These are phyloP conservation scores for Bergia puertoricense DNA, from an alignment of 92 coral and sea anemone species.

Conservation along the genomic window DNA sequence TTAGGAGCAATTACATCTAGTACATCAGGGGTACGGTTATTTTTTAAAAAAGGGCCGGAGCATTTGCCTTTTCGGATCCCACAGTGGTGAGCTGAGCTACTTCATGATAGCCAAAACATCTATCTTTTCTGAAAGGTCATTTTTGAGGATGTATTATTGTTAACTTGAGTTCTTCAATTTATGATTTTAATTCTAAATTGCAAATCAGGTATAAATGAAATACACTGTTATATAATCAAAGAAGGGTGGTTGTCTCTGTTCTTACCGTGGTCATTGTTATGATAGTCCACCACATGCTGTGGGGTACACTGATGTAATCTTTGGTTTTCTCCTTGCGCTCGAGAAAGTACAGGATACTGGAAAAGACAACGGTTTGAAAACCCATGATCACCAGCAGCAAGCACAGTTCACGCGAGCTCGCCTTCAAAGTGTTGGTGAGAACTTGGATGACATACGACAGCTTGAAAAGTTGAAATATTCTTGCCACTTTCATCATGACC, in stretches of 20 bases:
- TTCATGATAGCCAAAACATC: too few species aligned
- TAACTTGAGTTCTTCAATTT: too few species aligned
- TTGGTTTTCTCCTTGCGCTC: slow-evolving; percentile 73
- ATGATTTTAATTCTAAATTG: too few species aligned
- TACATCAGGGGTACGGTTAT: too few species aligned
- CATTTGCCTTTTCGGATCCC: too few species aligned
- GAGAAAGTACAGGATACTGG: slow-evolving; percentile 85
- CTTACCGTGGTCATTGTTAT: slow-evolving; percentile 99
- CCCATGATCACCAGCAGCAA: slow-evolving; percentile 86
- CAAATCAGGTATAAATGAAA: too few species aligned
- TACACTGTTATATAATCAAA: not conserved
- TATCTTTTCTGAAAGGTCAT: too few species aligned
- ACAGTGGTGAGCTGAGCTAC: too few species aligned
- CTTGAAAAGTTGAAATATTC: slow-evolving; percentile 89
- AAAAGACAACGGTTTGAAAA: slow-evolving; percentile 88
- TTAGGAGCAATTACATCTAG: too few species aligned
- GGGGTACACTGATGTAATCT: slow-evolving; percentile 86
- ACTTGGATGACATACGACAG: slow-evolving; percentile 98
- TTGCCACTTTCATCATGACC: slow-evolving; percentile 82
- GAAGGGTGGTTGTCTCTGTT: not conserved
- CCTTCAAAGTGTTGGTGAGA: slow-evolving; percentile 89
- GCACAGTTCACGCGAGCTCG: slow-evolving; percentile 86
- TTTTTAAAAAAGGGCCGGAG: too few species aligned
- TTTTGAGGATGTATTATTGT: too few species aligned
- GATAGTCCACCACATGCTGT: slow-evolving; percentile 99